A percentile compares a stretch with the other conserved stretches of the same genome.
These are phyloP conservation scores for Ladona fulva DNA, from an alignment of 1,140 invertebrate genomes.

Conservation along the genomic window DNA sequence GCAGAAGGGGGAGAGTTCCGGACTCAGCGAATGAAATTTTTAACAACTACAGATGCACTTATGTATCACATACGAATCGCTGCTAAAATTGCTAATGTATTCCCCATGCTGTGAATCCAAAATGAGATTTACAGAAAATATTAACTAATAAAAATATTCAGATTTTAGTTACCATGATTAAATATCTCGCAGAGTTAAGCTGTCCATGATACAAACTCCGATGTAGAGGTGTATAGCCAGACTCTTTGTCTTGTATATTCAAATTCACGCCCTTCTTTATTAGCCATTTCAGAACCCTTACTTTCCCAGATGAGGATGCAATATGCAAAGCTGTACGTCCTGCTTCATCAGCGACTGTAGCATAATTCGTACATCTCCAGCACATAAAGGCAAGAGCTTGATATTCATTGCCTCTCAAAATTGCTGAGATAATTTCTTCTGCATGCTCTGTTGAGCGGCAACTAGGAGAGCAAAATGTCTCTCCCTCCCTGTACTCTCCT, in stretches of 20 bases:
- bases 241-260: conserved; percentile 56
- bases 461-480: no score
- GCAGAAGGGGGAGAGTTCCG: no score
- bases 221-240: conserved; percentile 65
- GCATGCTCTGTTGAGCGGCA: no score
- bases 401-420: conserved; percentile 42
- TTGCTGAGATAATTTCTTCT: conserved; percentile 36
- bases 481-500: no score
- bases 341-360: conserved; percentile 31
- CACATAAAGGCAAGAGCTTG: conserved; percentile 46
- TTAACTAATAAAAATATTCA: neutral
- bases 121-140: no score
- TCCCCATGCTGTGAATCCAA: no score
- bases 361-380: conserved; percentile 47
- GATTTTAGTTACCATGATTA: conserved; percentile 44
- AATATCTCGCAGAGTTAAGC: conserved; percentile 48
- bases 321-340: conserved; percentile 59
- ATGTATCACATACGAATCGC: no score
- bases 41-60: no score
- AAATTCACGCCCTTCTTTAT: conserved; percentile 44
- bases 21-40: no score
- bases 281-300: conserved; percentile 55
- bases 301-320: conserved; percentile 55
- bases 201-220: conserved; percentile 67
- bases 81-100: no score